Conservation (phyloP, 2,797 vertebrate species). For the Yasuhikotakia modesta region DNA sequence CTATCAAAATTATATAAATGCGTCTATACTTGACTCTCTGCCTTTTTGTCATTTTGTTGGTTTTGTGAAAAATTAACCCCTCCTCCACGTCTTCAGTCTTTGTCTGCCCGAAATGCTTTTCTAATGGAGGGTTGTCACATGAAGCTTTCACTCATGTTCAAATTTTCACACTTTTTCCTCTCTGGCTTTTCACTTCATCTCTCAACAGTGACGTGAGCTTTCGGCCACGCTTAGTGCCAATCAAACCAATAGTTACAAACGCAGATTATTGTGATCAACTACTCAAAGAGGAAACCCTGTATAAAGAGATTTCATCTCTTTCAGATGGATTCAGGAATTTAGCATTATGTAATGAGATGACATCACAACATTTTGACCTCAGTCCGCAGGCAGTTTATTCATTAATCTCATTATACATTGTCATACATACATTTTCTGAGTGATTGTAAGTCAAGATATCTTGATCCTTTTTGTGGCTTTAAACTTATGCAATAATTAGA, state of each 20-base stretch:
- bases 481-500: not conserved
- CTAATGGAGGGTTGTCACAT: constrained; percentile 54
- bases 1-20: not conserved
- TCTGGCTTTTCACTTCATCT: constrained; percentile 28
- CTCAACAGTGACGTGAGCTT: constrained; percentile 26
- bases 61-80: constrained; percentile 29
- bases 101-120: constrained; percentile 38
- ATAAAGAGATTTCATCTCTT: constrained; percentile 2
- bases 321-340: constrained; percentile 5
- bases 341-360: constrained; percentile 8
- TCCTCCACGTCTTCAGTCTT: constrained; percentile 10
- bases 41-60: constrained; percentile 24
- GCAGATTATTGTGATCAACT: constrained; percentile 27
- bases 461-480: not conserved
- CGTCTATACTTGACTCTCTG: constrained; percentile 17
- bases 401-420: constrained; percentile 1
- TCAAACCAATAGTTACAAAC: constrained; percentile 27
- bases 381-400: constrained; percentile 5
- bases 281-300: constrained; percentile 32
- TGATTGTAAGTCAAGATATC: not conserved
- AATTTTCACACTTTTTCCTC: constrained; percentile 29
- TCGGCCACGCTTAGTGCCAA: constrained; percentile 28
- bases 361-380: not conserved
- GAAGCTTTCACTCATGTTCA: constrained; percentile 46
- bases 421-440: not conserved